A percentile compares a stretch with the other conserved stretches of the same genome.
These are phyloP conservation scores for Bucco capensis DNA, from an alignment of 2,113 vertebrate species.

Conservation along the genomic window DNA sequence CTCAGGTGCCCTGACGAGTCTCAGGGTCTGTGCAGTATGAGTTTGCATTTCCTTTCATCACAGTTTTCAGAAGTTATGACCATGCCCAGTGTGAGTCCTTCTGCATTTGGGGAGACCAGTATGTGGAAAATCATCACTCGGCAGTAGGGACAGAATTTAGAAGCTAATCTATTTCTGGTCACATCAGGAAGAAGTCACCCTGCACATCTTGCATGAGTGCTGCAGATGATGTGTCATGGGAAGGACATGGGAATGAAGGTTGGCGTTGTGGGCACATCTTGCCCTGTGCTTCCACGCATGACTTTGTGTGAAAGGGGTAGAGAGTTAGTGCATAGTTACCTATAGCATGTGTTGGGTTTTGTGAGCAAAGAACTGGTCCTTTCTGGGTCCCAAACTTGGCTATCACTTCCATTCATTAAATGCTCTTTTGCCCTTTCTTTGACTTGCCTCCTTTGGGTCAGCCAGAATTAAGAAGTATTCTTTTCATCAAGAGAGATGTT, in stretches of 20 bases:
- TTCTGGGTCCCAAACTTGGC: background rate
- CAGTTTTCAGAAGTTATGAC: background rate
- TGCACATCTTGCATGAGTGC: background rate
- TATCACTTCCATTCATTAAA: background rate
- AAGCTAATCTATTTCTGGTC: background rate
- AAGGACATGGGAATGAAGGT: accelerated
- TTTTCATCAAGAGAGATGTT: background rate
- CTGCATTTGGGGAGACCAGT: background rate
- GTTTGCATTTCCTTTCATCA: background rate
- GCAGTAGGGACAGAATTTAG: background rate
- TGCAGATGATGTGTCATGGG: accelerated
- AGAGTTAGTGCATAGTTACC: background rate
- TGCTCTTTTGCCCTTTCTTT: background rate
- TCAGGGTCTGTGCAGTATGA: background rate
- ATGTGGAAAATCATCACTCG: background rate
- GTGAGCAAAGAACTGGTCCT: background rate
- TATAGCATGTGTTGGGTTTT: accelerated
- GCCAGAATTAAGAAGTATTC: background rate
- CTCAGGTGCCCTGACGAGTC: background rate
- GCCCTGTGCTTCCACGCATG: background rate
- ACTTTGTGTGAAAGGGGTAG: background rate
- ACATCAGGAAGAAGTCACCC: background rate
- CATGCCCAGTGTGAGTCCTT: accelerated
- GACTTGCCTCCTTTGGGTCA: background rate
- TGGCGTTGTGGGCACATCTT: background rate